Percentiles rank a stretch among this genome's conserved stretches.
These are phyloP conservation scores for Probosciger aterrimus DNA, from an alignment of 2,113 vertebrate genomes.

Conservation along the genomic window DNA sequence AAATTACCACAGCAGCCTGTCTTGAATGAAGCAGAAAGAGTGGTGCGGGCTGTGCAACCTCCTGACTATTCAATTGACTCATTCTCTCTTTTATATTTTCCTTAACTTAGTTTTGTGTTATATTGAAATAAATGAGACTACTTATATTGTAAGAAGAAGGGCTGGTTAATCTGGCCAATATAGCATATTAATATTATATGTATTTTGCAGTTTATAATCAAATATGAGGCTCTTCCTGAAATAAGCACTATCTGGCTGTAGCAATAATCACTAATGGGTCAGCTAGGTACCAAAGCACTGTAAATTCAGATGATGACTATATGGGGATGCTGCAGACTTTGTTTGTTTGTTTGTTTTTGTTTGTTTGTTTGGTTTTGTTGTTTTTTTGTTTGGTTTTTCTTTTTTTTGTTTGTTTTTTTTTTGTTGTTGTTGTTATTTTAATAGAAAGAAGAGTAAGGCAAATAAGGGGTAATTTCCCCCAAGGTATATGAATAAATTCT, in stretches of 20 bases:
- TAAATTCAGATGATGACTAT: background rate
- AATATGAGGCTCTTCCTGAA: background rate
- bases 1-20: background rate
- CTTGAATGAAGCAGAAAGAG: background rate
- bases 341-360: too few species aligned
- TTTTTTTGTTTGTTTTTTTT: background rate
- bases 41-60: background rate
- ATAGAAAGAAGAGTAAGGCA: background rate
- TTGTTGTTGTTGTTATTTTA: background rate
- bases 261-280: conserved; percentile 2
- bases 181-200: background rate
- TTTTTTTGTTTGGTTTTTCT: too few species aligned
- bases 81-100: background rate
- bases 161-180: background rate
- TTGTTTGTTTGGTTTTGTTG: too few species aligned
- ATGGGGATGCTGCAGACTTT: background rate
- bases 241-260: conserved; percentile 3
- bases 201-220: background rate
- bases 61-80: background rate
- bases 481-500: background rate
- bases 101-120: background rate
- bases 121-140: background rate
- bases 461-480: background rate
- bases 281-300: background rate
- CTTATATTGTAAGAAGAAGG: background rate